Evolutionary conservation across 2,113 vertebrate species (phyloP).

Genomic region (Desmodus rotundus): DNA sequence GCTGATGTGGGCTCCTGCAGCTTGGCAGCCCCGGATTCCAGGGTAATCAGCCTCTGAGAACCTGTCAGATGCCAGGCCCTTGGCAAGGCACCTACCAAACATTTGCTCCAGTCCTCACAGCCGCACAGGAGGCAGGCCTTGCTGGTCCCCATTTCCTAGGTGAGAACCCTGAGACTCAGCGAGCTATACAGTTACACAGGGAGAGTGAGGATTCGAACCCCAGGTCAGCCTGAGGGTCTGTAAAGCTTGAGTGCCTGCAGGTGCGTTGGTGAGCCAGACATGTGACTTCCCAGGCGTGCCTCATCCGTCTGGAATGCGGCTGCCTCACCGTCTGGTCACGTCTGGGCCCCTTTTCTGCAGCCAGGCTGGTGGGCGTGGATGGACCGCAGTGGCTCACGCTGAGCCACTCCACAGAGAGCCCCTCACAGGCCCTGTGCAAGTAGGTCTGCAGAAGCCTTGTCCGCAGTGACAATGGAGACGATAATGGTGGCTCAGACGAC

Average conservation of each 20-base stretch:
- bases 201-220: conserved; percentile 8
- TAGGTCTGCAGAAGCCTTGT: background rate
- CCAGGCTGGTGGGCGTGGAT: conserved; percentile 28
- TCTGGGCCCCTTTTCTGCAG: background rate
- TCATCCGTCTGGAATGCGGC: conserved; percentile 67
- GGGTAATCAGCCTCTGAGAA: background rate
- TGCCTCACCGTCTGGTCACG: conserved; percentile 59
- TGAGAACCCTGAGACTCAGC: background rate
- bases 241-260: conserved; percentile 41
- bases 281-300: background rate
- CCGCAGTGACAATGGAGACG: background rate
- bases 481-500: background rate
- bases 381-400: background rate
- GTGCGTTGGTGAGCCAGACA: conserved; percentile 36
- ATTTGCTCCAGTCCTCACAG: background rate
- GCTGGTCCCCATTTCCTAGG: background rate
- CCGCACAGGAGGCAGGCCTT: background rate
- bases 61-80: background rate
- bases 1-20: conserved; percentile 42
- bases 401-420: background rate
- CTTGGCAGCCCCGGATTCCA: conserved; percentile 15
- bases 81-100: background rate
- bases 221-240: background rate
- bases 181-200: background rate
- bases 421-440: background rate